These are phyloP conservation scores for Sussaba pulchella DNA, from an alignment of 2,888 invertebrate genomes.

Conservation along the genomic window DNA sequence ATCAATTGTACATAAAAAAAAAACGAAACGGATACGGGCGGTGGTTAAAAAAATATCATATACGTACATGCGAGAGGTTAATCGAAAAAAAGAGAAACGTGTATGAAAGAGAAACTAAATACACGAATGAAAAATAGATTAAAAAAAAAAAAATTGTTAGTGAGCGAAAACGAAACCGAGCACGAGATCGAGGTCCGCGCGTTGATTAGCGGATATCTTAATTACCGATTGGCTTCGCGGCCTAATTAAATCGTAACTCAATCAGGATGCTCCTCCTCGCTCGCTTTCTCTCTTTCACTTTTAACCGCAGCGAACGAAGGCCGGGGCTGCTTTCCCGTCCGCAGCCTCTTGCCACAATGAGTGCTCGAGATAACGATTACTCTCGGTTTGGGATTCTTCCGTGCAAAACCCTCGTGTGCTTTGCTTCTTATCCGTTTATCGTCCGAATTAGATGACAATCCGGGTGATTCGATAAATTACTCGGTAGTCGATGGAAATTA, in stretches of 20 bases:
- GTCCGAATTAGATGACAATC: no score
- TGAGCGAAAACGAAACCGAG: constrained; percentile 49
- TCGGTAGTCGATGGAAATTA: no score
- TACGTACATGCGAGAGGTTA: neutral
- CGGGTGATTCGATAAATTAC: no score
- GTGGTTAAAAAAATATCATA: no score
- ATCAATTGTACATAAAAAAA: constrained; percentile 9
- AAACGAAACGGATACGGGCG: neutral
- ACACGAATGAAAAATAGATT: constrained; percentile 31
- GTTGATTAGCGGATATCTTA: constrained; percentile 83
- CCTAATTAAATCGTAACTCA: constrained; percentile 83
- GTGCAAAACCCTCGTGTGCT: no score
- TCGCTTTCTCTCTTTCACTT: constrained; percentile 20
- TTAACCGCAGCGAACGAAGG: neutral
- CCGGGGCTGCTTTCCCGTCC: neutral
- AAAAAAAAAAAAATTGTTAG: constrained; percentile 57
- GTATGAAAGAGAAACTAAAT: neutral
- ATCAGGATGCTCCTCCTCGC: constrained; percentile 71
- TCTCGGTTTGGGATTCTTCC: neutral
- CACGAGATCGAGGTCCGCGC: constrained; percentile 56
- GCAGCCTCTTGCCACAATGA: constrained; percentile 35
- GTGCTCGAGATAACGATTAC: no score
- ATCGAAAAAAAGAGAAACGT: constrained; percentile 18
- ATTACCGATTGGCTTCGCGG: constrained; percentile 81
- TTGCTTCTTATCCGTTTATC: neutral